phyloP scores from a whole-genome alignment of 2,113 vertebrate genomes.

The Callopanchax toddi region DNA sequence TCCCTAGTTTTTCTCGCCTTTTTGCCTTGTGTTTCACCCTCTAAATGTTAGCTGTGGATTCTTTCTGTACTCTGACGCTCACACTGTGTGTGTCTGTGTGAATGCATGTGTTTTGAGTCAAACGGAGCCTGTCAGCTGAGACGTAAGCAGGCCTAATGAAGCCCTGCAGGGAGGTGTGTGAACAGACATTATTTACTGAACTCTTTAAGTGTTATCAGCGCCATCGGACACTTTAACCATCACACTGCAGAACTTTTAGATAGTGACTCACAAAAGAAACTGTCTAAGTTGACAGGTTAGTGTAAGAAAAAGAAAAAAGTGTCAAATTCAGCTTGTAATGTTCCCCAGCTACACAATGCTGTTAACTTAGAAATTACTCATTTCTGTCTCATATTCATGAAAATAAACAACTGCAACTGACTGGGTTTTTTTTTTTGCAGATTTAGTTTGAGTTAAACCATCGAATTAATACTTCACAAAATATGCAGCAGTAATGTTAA shows the following conservation, averaged over 20 bases:
- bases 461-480: too few species aligned
- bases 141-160: constrained; percentile 43
- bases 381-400: too few species aligned
- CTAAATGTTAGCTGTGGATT: constrained; percentile 25
- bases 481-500: too few species aligned
- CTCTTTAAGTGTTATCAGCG: constrained; percentile 7
- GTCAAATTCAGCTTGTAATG: background rate
- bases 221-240: constrained; percentile 4
- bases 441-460: too few species aligned
- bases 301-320: background rate
- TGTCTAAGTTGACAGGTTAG: background rate
- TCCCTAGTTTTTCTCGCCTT: constrained; percentile 10
- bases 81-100: constrained; percentile 21
- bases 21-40: constrained; percentile 22
- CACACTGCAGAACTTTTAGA: constrained; percentile 8
- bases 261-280: background rate
- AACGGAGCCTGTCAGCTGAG: constrained; percentile 9
- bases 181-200: constrained; percentile 15
- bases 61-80: constrained; percentile 43
- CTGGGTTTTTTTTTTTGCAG: too few species aligned
- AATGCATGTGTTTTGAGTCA: background rate
- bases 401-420: too few species aligned
- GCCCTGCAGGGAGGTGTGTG: constrained; percentile 25
- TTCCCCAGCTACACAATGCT: background rate
- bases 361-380: background rate